These are phyloP conservation scores for Crypturellus undulatus DNA, from an alignment of 2,113 vertebrate species.

Conservation along the genomic window DNA sequence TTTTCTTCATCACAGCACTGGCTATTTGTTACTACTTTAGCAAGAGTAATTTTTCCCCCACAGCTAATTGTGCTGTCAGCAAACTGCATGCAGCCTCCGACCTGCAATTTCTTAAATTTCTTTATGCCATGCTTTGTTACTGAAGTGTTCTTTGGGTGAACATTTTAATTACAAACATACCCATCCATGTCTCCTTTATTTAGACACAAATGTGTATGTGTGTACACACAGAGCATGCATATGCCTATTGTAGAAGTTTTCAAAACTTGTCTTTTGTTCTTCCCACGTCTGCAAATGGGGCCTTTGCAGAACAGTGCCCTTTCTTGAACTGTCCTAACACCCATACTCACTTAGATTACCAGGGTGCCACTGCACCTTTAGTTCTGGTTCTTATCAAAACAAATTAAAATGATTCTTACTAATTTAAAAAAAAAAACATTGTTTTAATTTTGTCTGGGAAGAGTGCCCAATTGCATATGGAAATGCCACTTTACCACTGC, in stretches of 20 bases:
- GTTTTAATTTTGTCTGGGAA: background rate
- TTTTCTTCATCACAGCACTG: background rate
- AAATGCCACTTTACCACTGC: background rate
- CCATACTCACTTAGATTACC: background rate
- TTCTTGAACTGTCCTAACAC: background rate
- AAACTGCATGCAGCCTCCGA: background rate
- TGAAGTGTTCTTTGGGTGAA: background rate
- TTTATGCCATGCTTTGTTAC: background rate
- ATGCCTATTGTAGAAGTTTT: background rate
- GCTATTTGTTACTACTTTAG: background rate
- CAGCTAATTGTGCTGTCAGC: background rate
- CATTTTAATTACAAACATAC: background rate
- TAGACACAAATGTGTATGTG: background rate
- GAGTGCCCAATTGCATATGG: background rate
- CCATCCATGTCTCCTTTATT: background rate
- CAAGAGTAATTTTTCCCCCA: background rate
- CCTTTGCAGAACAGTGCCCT: background rate
- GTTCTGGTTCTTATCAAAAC: background rate
- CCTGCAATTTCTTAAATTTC: background rate
- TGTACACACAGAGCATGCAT: background rate
- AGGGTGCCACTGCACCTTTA: background rate
- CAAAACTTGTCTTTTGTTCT: background rate
- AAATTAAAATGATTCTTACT: background rate
- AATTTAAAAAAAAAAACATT: background rate
- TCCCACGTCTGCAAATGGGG: background rate